phyloP scores from a whole-genome alignment of 2,888 invertebrate genomes.

The Drosophila mettleri region DNA sequence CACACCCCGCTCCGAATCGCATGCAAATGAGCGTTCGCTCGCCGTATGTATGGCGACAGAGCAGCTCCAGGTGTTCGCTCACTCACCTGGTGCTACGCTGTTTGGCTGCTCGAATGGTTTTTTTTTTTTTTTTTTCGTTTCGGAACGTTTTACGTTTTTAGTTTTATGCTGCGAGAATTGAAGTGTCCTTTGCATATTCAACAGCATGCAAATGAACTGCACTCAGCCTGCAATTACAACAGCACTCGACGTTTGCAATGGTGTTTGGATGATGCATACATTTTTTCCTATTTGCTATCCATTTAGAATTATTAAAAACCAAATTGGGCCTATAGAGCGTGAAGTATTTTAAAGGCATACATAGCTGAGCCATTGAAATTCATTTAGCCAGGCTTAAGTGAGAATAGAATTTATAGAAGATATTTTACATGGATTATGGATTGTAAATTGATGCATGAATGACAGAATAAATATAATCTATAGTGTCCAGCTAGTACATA shows the following conservation, averaged over 20 bases:
- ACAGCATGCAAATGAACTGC: slow-evolving; percentile 72
- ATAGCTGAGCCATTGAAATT: not conserved
- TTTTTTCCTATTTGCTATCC: not conserved
- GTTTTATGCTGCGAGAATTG: slow-evolving; percentile 67
- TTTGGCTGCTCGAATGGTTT: slow-evolving; percentile 45
- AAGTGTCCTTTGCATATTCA: slow-evolving; percentile 71
- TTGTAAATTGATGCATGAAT: no score
- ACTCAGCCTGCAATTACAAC: slow-evolving; percentile 71
- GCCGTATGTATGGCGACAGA: slow-evolving; percentile 15
- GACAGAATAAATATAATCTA: not conserved
- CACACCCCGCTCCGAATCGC: slow-evolving; percentile 59
- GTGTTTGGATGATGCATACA: slow-evolving; percentile 1
- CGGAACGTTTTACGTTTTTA: slow-evolving; percentile 71
- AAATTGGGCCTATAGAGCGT: not conserved
- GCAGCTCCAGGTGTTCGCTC: slow-evolving; percentile 43
- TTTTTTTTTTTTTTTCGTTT: slow-evolving; percentile 3
- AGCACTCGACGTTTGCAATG: slow-evolving; percentile 27
- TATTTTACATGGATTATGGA: no score
- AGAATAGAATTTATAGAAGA: no score
- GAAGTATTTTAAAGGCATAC: not conserved
- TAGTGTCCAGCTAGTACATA: no score
- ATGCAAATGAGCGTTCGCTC: slow-evolving; percentile 64
- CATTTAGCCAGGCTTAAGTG: not conserved
- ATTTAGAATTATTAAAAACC: slow-evolving; percentile 4
- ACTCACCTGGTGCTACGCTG: slow-evolving; percentile 27